These are phyloP conservation scores for Lucilia cuprina DNA, from an alignment of 1,140 invertebrate species.

Conservation along the genomic window DNA sequence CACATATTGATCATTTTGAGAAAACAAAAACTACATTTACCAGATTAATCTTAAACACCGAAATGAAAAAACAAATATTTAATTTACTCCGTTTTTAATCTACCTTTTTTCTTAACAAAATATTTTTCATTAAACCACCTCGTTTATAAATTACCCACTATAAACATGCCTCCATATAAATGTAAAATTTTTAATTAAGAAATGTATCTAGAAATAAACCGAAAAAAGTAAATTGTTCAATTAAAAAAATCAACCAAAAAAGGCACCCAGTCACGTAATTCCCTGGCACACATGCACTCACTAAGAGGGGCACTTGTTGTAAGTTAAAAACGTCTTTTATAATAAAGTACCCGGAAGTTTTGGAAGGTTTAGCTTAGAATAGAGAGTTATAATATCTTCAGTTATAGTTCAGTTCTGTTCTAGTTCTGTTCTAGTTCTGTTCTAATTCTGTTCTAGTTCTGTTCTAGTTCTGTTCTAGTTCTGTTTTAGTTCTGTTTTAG, in stretches of 20 bases:
- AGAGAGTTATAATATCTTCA: no score
- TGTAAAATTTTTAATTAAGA: not conserved
- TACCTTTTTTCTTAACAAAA: not conserved
- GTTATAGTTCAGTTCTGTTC: no score
- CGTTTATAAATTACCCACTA: slow-evolving; percentile 1
- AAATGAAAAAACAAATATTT: not conserved
- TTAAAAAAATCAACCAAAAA: not conserved
- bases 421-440: no score
- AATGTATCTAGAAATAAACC: not conserved
- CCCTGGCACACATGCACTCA: not conserved
- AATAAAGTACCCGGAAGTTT: not conserved
- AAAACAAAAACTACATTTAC: not conserved
- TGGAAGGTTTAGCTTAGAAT: no score
- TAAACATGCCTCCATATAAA: slow-evolving; percentile 6
- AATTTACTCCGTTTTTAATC: not conserved
- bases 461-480: no score
- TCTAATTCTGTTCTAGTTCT: no score
- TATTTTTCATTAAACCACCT: not conserved
- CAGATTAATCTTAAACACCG: not conserved
- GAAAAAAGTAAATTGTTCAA: not conserved
- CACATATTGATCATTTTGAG: not conserved
- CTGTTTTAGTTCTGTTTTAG: no score
- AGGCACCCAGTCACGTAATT: not conserved
- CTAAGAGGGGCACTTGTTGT: not conserved
- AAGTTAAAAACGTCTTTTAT: not conserved